A percentile compares a stretch with the other conserved stretches of the same genome.
These are phyloP conservation scores for Piprites chloris DNA, from an alignment of 2,113 vertebrate species.

Conservation along the genomic window DNA sequence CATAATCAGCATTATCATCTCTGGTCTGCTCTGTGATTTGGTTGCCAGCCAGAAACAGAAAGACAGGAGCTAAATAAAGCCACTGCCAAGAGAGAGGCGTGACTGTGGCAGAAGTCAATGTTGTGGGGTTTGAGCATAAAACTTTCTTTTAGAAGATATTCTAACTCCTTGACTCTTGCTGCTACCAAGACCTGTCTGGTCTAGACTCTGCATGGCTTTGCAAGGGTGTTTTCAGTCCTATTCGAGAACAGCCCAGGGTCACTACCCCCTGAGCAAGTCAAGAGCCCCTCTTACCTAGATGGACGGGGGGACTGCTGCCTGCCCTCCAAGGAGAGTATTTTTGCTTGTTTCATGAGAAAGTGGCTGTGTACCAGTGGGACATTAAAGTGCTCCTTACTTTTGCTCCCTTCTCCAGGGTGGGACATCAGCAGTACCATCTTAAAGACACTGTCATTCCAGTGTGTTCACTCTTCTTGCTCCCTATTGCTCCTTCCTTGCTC, in stretches of 20 bases:
- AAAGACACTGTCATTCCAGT: rapidly evolving
- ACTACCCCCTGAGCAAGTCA: not conserved
- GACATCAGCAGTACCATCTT: not conserved
- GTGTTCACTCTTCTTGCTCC: not conserved
- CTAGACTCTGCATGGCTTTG: not conserved
- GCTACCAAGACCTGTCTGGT: not conserved
- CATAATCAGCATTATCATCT: not conserved
- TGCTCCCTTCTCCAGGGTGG: not conserved
- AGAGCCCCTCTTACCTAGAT: not conserved
- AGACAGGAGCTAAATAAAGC: not conserved
- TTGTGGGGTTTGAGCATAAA: not conserved
- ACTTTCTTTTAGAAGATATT: not conserved
- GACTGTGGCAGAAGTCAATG: not conserved
- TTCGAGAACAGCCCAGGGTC: not conserved
- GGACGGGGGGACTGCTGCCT: not conserved
- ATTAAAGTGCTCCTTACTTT: not conserved
- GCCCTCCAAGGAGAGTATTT: not conserved
- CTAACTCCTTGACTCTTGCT: not conserved
- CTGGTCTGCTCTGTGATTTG: not conserved
- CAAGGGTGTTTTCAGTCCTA: not conserved
- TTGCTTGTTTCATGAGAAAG: not conserved
- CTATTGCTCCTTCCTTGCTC: rapidly evolving
- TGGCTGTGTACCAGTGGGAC: not conserved
- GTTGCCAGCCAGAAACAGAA: not conserved
- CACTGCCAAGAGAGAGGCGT: not conserved